These are phyloP conservation scores for Sebastes schlegelii DNA, from an alignment of 2,113 vertebrate genomes.

Conservation along the genomic window DNA sequence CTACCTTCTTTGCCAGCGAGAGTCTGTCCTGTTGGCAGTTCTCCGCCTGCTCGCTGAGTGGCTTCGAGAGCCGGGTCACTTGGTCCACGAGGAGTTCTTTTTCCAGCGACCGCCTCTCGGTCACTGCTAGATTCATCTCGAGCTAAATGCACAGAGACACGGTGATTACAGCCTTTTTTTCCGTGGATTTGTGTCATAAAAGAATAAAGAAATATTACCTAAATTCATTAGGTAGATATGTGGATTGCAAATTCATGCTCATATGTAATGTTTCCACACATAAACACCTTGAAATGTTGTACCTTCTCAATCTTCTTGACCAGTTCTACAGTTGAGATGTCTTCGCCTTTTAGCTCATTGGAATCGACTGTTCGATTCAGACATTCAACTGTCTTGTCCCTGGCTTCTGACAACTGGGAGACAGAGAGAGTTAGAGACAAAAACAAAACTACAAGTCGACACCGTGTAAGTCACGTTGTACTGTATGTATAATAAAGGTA, in stretches of 20 bases:
- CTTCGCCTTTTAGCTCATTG: slow-evolving; percentile 84
- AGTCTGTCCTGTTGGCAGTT: slow-evolving; percentile 83
- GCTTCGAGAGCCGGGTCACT: slow-evolving; percentile 83
- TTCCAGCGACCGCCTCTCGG: slow-evolving; percentile 89
- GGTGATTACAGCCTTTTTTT: neutral
- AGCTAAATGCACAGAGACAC: slow-evolving; percentile 79
- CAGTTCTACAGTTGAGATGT: slow-evolving; percentile 85
- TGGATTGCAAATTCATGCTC: too few relatives aligned
- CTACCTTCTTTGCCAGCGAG: slow-evolving; percentile 88
- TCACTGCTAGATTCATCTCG: slow-evolving; percentile 85
- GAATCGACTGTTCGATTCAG: slow-evolving; percentile 68
- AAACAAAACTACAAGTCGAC: neutral
- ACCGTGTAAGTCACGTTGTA: too few relatives aligned
- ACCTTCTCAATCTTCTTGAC: slow-evolving; percentile 90
- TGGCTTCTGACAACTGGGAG: slow-evolving; percentile 88
- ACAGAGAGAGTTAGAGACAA: neutral
- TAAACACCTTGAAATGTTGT: slow-evolving; percentile 18
- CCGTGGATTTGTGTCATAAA: neutral
- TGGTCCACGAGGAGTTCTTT: slow-evolving; percentile 89
- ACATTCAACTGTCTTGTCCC: slow-evolving; percentile 82
- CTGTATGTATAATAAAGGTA: neutral
- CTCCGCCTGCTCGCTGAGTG: slow-evolving; percentile 75
- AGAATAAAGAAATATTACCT: neutral
- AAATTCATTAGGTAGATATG: neutral
- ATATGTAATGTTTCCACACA: neutral